phyloP scores from a whole-genome alignment of 2,888 invertebrate species.

The Diadromus collaris region DNA sequence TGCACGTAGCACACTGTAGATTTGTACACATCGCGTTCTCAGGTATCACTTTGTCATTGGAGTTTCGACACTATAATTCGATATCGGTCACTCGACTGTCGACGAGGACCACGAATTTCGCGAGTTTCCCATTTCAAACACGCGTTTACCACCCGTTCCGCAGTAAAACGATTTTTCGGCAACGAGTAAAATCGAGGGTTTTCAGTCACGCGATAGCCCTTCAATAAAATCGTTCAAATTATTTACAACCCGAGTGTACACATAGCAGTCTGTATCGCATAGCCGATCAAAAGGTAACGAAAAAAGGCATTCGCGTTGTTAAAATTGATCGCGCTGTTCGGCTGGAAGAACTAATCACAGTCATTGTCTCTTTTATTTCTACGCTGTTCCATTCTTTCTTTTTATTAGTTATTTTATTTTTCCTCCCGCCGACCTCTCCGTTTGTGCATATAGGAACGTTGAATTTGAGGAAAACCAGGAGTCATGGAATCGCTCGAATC shows the following conservation, averaged over 20 bases:
- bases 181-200: not conserved
- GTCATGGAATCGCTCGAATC: conserved; percentile 54
- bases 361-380: conserved; percentile 29
- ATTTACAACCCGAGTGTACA: conserved; percentile 28
- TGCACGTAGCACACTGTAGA: not conserved
- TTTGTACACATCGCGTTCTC: conserved; percentile 36
- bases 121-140: conserved; percentile 44
- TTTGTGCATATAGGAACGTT: conserved; percentile 28
- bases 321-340: conserved; percentile 41
- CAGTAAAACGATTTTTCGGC: conserved; percentile 6
- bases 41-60: conserved; percentile 58
- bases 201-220: conserved; percentile 25
- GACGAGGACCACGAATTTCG: conserved; percentile 23
- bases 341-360: conserved; percentile 21
- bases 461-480: conserved; percentile 41
- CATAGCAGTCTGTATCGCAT: not conserved
- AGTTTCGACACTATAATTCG: conserved; percentile 39
- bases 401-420: conserved; percentile 5
- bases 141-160: not conserved
- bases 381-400: conserved; percentile 6
- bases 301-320: not conserved
- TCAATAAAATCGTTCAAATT: conserved; percentile 44
- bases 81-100: conserved; percentile 46
- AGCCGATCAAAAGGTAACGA: not conserved
- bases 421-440: not conserved